Evolutionary conservation across 2,888 invertebrate genomes (phyloP).

Genomic region (Orchestes rusci): DNA sequence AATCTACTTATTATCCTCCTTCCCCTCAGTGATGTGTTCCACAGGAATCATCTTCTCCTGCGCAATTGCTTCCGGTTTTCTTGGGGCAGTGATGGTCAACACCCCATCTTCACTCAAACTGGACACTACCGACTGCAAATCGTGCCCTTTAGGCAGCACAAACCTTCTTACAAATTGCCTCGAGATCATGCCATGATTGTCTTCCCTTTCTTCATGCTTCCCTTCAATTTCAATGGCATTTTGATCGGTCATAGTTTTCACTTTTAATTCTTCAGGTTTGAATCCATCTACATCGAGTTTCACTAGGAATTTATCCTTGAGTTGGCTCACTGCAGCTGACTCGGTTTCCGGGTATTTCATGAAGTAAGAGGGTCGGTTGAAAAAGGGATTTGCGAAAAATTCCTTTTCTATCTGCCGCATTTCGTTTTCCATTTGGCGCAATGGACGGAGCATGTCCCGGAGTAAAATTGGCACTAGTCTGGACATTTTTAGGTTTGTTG

Average conservation of each 20-base stretch:
- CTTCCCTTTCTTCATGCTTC: slow-evolving; percentile 68
- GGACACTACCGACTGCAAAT: slow-evolving; percentile 65
- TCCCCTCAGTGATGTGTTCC: slow-evolving; percentile 16
- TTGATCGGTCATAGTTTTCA: slow-evolving; percentile 60
- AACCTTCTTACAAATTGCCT: slow-evolving; percentile 72
- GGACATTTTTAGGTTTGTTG: slow-evolving; percentile 28
- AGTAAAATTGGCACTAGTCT: slow-evolving; percentile 29
- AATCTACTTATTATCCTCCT: slow-evolving; percentile 7
- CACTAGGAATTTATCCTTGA: slow-evolving; percentile 63
- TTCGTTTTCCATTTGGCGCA: slow-evolving; percentile 34
- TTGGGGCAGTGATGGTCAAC: slow-evolving; percentile 61
- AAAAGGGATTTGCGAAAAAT: slow-evolving; percentile 25
- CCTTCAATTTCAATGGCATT: slow-evolving; percentile 66
- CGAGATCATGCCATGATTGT: slow-evolving; percentile 67
- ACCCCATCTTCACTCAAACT: slow-evolving; percentile 72
- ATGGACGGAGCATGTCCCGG: slow-evolving; percentile 32
- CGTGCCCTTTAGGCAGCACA: slow-evolving; percentile 66
- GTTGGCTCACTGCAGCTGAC: slow-evolving; percentile 45
- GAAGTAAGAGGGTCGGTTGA: slow-evolving; percentile 23
- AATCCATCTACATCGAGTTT: slow-evolving; percentile 72
- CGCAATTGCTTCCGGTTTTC: slow-evolving; percentile 32
- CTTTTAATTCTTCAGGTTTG: slow-evolving; percentile 66
- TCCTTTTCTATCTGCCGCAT: slow-evolving; percentile 30
- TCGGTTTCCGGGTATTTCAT: slow-evolving; percentile 39
- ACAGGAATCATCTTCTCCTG: slow-evolving; percentile 14